These are phyloP conservation scores for Aegithalos caudatus DNA, from an alignment of 2,113 vertebrate species.

Conservation along the genomic window DNA sequence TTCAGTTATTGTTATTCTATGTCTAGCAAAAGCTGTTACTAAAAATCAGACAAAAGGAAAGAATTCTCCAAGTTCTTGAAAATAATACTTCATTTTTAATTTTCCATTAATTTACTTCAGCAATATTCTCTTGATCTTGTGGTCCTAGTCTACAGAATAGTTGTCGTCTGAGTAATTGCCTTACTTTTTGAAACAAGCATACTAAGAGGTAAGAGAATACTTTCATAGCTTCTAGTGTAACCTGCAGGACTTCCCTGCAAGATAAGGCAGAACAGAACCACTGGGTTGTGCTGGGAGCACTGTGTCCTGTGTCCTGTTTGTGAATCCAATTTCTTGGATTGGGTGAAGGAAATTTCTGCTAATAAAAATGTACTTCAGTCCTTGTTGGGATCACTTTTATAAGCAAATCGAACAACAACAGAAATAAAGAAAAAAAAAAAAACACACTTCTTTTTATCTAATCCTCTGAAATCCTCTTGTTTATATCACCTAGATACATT, in stretches of 20 bases:
- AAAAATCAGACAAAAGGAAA: not conserved
- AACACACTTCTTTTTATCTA: not conserved
- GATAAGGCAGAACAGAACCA: not conserved
- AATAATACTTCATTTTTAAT: not conserved
- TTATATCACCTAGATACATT: not conserved
- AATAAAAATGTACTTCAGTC: not conserved
- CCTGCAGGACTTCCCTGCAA: not conserved
- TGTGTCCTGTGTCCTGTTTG: not conserved
- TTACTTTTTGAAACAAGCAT: not conserved
- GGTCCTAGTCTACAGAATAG: not conserved
- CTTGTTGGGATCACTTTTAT: not conserved
- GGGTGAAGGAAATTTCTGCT: not conserved
- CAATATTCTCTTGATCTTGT: not conserved
- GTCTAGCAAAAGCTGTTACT: not conserved
- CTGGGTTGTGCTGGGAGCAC: not conserved
- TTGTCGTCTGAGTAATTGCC: not conserved
- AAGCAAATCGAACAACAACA: not conserved
- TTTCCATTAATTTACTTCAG: not conserved
- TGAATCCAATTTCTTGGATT: not conserved
- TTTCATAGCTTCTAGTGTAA: not conserved
- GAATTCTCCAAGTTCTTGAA: not conserved
- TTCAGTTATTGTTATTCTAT: not conserved
- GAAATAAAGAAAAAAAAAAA: not conserved
- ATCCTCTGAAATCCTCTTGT: not conserved
- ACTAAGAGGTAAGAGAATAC: not conserved